Base-by-base conservation (phyloP, 2,113 vertebrate genomes). In the Ornithorhynchus anatinus region DNA sequence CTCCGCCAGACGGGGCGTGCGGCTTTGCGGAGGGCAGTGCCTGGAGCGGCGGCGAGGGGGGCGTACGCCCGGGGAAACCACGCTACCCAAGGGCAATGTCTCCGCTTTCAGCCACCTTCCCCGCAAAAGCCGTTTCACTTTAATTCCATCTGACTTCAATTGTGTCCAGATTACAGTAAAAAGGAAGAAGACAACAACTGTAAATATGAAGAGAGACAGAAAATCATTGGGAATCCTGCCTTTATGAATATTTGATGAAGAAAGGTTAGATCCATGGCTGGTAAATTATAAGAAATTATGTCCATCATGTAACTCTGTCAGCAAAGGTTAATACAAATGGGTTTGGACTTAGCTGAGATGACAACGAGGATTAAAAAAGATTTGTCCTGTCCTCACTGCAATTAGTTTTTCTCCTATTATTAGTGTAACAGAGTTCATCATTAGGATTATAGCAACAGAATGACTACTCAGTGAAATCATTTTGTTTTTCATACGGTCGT, bases 241-340 rank as follows among this genome's bases (percentile, higher is more conserved):
- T 95, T 94, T 94, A 96, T 98, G 95, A 97, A 97, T 97, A 95
- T 96, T 98, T 97, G 96, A 98, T 98, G 95, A 96, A 93, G 89
- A 91, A 93, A 94, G 92, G 92, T 94, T 94, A 93, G 92, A 91
- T 94, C 92, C 93, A 90, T 95, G 93, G 92, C 93, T 95, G 94
- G 94, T 96, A 96, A 96, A 97, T 96, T 96, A 96, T 94, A 95
- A 94, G 92, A 95, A 94, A 91, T 95, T 90, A 94, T 91, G 93
- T 95, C 93, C 90, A 79, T 94, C 92, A 93, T 94, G 93, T 94
- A 95, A 96, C 94, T 94, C 91, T 96, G 95, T 95, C 95, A 96
- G 95, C 93, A 95, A 91, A 96, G 94, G 95, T 96, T 95, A 95
- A 95, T 92, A 95, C 92, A 95, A 95, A 95, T 94, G 92, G 94